These are phyloP conservation scores for Pandemis cinnamomeana DNA, from an alignment of 2,888 invertebrate species.

Conservation along the genomic window DNA sequence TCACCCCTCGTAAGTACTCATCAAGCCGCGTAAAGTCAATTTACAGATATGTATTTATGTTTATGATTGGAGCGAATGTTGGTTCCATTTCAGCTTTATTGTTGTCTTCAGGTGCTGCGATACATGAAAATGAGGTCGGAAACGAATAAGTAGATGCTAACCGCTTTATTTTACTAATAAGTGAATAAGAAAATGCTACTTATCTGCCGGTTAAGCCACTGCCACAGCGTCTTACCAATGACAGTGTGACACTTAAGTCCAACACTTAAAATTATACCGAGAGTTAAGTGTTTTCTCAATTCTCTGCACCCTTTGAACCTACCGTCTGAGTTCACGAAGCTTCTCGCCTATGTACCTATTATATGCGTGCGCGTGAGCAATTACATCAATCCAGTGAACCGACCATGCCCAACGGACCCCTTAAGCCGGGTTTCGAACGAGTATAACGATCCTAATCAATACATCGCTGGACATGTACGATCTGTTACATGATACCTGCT, in stretches of 20 bases:
- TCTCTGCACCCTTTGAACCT: conserved; percentile 19
- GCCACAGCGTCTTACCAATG: too few species aligned
- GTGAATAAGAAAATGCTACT: too few species aligned
- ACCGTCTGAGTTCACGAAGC: conserved; percentile 8
- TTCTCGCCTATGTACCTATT: not conserved
- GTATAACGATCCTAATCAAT: not conserved
- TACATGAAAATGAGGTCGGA: too few species aligned
- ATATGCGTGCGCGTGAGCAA: conserved; percentile 17
- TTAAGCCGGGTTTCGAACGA: not conserved
- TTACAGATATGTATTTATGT: too few species aligned
- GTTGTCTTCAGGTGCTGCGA: too few species aligned
- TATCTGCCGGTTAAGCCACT: too few species aligned
- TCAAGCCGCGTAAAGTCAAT: not conserved
- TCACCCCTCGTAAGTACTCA: not conserved
- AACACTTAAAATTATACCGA: not conserved
- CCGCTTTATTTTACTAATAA: too few species aligned
- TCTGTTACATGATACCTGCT: not conserved
- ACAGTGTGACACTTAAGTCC: not conserved
- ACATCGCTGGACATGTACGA: not conserved
- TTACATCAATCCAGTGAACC: conserved; percentile 16
- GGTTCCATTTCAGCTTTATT: too few species aligned
- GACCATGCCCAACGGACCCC: conserved; percentile 24
- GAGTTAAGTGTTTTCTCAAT: not conserved
- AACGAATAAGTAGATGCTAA: too few species aligned
- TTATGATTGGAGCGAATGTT: too few species aligned